Base-by-base conservation (phyloP, 1,140 invertebrate species). In the Holcopasites calliopsidis region DNA sequence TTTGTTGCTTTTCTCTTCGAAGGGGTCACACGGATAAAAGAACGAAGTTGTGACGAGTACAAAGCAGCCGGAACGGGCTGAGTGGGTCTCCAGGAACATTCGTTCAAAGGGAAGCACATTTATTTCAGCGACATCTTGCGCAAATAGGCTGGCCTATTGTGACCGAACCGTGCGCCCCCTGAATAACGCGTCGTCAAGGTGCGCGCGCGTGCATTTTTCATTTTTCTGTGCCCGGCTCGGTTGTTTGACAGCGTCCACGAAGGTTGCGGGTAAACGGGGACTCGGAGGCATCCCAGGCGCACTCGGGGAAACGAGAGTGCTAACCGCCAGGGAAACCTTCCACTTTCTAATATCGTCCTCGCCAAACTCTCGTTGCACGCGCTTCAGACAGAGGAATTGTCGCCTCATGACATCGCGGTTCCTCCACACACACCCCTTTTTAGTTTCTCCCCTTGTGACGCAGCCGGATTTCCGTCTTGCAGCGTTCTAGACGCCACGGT, bases 81-180 rank as follows among this genome's bases (percentile, higher is more conserved):
- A 77, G 40, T 49, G 60, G 69, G 70, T 73, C 75, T 58, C 60
- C 50, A 26, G 40, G 38, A 64, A 44, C 31, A 47, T 58, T 47
- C 69, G 49, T 80, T 76, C n/a, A 76, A 69, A 70, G 61, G 50
- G 71, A 65, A 70, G 50, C 65, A 44, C 71, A 60, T 83, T 80
- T 83, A 80, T 80, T 78, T 80, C 81, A 77, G 75, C 50, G 76
- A 80, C 68, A 65, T 80, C 76, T 80, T 69, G 75, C 78, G n/a
- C n/a, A n/a, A 78, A 80, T 76, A 77, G 62, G 47, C 57, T 54
- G 62, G 33, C 60, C 70, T 42, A 74, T 70, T 73, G 62, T 77
- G 35, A 35, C 61, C 61, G 8, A 62, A 31, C 65, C 5, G n/a
- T n/a, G 16, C 33, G 18, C 31, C 21, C 11, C 4, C 33, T 49